Base-by-base conservation (phyloP, 2,888 invertebrate species). In the Acanthosepion esculentum region DNA sequence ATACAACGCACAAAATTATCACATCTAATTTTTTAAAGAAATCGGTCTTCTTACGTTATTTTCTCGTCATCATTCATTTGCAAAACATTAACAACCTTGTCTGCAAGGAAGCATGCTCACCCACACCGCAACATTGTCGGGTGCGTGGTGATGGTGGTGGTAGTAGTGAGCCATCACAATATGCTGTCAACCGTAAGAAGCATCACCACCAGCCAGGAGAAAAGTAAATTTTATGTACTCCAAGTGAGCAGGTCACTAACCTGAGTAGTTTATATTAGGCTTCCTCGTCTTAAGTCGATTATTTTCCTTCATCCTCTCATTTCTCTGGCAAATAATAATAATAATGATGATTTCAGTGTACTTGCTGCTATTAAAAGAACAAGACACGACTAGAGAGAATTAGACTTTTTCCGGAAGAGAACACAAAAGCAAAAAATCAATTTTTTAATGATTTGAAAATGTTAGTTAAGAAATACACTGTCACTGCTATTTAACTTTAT, bases 211-310 rank as follows among this genome's bases (percentile, higher is more conserved):
- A 78, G 78, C 78, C 33, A 20, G 23, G 59, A 59, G 23, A 7
- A 23, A 59, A 59, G 59, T 59, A 59, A 59, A 59, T 59, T 20
- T 23, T 33, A 78, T 78, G 78, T 78, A 78, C 78, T 78, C 33
- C 78, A 78, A 78, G 78, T n/a, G 78, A 78, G 78, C 78, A 78
- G 78, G n/a, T 78, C 78, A 78, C 78, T 78, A 78, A 78, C 78
- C 78, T 15, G 78, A 78, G 78, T n/a, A 78, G 78, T 78, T 15
- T n/a, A 18, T 78, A 78, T 33, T n/a, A 78, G 29, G n/a, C 33
- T 78, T 33, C n/a, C n/a, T 20, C 59, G 23, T 59, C 59, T 59
- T 10, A 78, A 78, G n/a, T 78, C 78, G n/a, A 78, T 78, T 78
- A 78, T 78, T 78, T 78, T 33, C 78, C n/a, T 78, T 78, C 78